Conservation (phyloP, 2,888 invertebrate species). For the Leucoma salicis region DNA sequence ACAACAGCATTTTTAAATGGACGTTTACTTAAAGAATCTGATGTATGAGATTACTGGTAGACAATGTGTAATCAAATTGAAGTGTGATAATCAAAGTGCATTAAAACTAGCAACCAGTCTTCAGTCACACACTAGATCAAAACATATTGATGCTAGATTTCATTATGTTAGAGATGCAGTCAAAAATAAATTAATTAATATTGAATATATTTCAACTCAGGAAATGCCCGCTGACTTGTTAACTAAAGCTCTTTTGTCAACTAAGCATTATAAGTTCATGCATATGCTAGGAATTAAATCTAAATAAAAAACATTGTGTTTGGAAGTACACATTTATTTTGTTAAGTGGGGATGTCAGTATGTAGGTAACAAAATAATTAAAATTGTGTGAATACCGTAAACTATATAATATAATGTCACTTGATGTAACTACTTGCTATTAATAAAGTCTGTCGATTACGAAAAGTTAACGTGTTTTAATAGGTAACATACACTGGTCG, state of each 20-base stretch:
- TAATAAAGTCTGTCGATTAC: too few relatives aligned
- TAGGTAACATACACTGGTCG: too few relatives aligned
- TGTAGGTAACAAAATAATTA: too few relatives aligned
- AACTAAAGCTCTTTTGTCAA: background rate
- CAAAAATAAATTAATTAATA: background rate
- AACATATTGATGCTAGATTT: background rate
- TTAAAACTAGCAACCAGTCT: background rate
- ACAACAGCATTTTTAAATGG: too few relatives aligned
- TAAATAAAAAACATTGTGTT: background rate
- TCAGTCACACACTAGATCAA: background rate
- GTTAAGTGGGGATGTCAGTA: background rate
- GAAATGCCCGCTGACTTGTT: background rate
- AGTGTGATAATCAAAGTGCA: conserved; percentile 1
- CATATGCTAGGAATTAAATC: background rate
- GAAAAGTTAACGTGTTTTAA: too few relatives aligned
- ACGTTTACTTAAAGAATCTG: background rate
- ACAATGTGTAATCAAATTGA: background rate
- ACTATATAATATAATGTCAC: too few relatives aligned
- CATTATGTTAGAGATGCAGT: background rate
- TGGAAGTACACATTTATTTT: background rate
- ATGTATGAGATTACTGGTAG: background rate
- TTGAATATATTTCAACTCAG: background rate
- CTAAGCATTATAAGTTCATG: background rate
- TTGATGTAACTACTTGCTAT: too few relatives aligned
- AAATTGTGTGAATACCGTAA: too few relatives aligned